Conservation (phyloP, 2,797 vertebrate species). For the Anolis apletophallus region DNA sequence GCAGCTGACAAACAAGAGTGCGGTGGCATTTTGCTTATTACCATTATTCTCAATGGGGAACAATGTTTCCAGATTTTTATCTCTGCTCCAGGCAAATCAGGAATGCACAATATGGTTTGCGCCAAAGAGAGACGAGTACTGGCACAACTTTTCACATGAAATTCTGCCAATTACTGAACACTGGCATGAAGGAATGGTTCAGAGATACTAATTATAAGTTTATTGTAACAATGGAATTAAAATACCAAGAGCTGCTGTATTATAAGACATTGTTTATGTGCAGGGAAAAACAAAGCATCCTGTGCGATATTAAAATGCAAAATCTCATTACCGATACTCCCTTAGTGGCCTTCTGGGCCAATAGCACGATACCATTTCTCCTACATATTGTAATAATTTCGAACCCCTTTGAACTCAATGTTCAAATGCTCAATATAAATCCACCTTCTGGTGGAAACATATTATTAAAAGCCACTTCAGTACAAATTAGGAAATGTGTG, state of each 20-base stretch:
- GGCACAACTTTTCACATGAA: conserved; percentile 40
- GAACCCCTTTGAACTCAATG: conserved; percentile 22
- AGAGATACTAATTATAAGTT: conserved; percentile 39
- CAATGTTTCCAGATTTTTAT: conserved; percentile 46
- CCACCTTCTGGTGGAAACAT: conserved; percentile 13
- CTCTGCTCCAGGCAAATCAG: conserved; percentile 53
- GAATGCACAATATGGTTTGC: conserved; percentile 54
- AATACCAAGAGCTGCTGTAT: conserved; percentile 13
- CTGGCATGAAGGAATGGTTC: conserved; percentile 45
- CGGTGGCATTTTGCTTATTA: conserved; percentile 50
- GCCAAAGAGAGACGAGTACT: conserved; percentile 47
- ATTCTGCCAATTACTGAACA: conserved; percentile 48
- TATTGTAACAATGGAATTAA: conserved; percentile 32
- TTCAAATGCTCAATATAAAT: conserved; percentile 8
- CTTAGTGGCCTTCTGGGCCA: conserved; percentile 17
- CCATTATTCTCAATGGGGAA: conserved; percentile 12
- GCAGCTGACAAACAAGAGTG: conserved; percentile 61
- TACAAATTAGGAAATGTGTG: background rate
- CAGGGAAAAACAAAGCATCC: conserved; percentile 11
- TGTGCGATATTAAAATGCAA: conserved; percentile 14
- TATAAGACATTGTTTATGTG: background rate
- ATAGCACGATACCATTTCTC: conserved; percentile 24
- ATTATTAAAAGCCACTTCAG: conserved; percentile 33
- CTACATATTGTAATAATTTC: conserved; percentile 7
- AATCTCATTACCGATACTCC: conserved; percentile 22